Evolutionary conservation across 2,888 invertebrate species (phyloP).

Genomic region (Papilio elwesi): DNA sequence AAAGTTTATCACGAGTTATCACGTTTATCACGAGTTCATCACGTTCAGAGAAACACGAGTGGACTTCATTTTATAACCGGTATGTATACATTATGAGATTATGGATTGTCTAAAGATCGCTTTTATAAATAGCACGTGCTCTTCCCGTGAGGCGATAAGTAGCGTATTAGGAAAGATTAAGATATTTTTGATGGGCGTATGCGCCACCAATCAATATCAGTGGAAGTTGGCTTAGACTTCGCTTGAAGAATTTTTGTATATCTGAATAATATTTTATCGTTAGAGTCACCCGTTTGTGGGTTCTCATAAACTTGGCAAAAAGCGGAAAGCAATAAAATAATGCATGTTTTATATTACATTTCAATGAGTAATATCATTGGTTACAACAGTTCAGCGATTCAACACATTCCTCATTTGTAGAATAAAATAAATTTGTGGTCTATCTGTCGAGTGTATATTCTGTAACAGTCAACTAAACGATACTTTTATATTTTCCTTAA

Average conservation of each 20-base stretch:
- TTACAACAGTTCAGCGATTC: neutral
- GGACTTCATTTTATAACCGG: no score
- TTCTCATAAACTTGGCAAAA: neutral
- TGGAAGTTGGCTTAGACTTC: no score
- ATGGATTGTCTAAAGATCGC: neutral
- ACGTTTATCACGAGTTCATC: no score
- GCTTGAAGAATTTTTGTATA: no score
- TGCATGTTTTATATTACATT: neutral
- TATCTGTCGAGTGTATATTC: constrained; percentile 1
- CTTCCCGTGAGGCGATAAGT: neutral
- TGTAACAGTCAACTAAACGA: neutral
- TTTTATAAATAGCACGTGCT: neutral
- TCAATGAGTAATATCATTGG: neutral
- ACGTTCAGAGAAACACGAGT: no score
- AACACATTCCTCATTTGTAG: neutral
- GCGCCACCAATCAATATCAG: no score
- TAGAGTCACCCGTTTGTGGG: no score
- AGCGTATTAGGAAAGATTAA: neutral
- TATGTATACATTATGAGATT: neutral
- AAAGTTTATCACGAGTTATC: no score
- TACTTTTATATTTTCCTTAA: constrained; percentile 7
- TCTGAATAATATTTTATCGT: no score
- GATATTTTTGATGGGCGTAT: neutral
- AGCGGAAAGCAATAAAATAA: neutral
- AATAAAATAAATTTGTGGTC: constrained; percentile 7